A percentile compares a stretch with the other conserved stretches of the same genome.
Conservation (phyloP, 2,113 vertebrate species). For the Ctenodactylus gundi region DNA sequence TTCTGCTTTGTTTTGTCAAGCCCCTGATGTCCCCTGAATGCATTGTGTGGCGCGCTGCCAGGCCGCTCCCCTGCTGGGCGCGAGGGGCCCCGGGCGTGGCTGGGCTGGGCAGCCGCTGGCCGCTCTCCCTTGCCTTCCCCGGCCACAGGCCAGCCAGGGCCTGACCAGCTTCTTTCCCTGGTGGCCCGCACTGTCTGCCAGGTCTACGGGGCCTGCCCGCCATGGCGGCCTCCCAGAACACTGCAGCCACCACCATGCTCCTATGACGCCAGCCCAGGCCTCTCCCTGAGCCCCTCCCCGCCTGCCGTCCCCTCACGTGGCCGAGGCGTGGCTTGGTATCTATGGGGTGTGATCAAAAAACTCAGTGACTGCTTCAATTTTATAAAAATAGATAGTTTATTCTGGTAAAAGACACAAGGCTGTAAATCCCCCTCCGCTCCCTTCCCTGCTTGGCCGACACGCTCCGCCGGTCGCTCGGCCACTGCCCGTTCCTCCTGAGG, state of each 20-base stretch:
- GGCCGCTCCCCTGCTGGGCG: too few species aligned
- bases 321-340: not conserved
- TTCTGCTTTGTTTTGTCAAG: not conserved
- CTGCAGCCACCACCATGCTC: fast-evolving
- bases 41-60: too few species aligned
- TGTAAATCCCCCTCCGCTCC: not conserved
- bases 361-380: not conserved
- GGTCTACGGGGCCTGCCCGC: too few species aligned
- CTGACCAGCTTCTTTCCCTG: fast-evolving
- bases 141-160: not conserved
- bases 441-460: not conserved
- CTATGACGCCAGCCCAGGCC: not conserved
- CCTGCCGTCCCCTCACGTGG: not conserved
- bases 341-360: not conserved
- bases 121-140: fast-evolving
- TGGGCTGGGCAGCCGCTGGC: too few species aligned
- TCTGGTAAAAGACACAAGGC: not conserved
- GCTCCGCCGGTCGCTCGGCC: too few species aligned
- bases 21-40: not conserved
- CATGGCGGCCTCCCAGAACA: not conserved
- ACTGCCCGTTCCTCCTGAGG: too few species aligned
- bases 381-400: not conserved
- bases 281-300: not conserved
- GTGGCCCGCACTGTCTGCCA: too few species aligned
- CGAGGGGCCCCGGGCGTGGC: too few species aligned